Conservation (phyloP, 2,113 vertebrate genomes). For the Sula dactylatra region DNA sequence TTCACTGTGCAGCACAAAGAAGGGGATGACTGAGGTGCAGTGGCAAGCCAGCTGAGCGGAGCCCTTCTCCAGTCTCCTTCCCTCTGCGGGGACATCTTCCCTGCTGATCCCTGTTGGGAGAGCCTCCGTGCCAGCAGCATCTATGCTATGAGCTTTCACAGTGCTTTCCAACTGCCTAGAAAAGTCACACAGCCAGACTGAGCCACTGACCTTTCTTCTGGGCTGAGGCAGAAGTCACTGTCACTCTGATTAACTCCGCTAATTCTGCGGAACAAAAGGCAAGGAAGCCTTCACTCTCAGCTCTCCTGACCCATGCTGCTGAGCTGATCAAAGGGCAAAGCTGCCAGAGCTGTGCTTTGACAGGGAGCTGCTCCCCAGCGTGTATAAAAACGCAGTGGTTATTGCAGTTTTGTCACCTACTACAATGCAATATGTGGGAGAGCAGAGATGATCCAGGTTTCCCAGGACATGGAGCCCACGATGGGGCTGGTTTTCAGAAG, state of each 20-base stretch:
- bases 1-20: neutral
- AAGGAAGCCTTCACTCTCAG: constrained; percentile 3
- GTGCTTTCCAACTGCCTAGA: neutral
- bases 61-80: neutral
- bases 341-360: neutral
- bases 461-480: neutral
- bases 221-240: constrained; percentile 47
- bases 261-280: constrained; percentile 58
- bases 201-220: constrained; percentile 62
- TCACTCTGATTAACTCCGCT: constrained; percentile 61
- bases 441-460: neutral
- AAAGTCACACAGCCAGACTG: neutral
- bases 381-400: neutral
- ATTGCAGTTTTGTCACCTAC: neutral
- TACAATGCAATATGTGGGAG: neutral
- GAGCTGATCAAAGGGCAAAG: constrained; percentile 41
- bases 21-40: neutral
- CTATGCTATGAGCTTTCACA: neutral
- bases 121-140: neutral
- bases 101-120: neutral
- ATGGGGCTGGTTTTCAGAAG: neutral
- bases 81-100: neutral
- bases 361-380: neutral
- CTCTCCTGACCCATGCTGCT: constrained; percentile 38
- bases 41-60: neutral